Percentiles rank a stretch among this genome's conserved stretches.
phyloP scores from a whole-genome alignment of 2,888 invertebrate genomes.

The Plagodis dolabraria region DNA sequence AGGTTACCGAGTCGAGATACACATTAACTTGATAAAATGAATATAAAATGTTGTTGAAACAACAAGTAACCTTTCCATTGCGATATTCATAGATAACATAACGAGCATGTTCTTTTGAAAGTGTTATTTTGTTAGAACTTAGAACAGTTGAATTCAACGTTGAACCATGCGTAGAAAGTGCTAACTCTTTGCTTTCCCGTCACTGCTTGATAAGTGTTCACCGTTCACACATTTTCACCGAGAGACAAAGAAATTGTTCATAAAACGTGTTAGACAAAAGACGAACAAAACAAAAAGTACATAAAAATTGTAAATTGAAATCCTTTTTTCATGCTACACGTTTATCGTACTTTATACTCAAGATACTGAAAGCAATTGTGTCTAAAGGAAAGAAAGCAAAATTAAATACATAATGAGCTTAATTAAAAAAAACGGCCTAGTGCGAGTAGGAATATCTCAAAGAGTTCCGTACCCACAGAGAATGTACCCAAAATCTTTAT shows the following conservation, averaged over 20 bases:
- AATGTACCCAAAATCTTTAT: too few species aligned
- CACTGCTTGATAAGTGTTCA: conserved; percentile 43
- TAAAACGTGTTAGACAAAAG: conserved; percentile 8
- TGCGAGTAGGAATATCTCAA: too few species aligned
- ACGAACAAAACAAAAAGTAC: conserved; percentile 7
- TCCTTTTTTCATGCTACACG: neutral
- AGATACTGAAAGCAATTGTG: too few species aligned
- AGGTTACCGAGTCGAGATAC: conserved; percentile 29
- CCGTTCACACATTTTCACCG: conserved; percentile 53
- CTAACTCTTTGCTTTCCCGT: conserved; percentile 48
- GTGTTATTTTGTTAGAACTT: conserved; percentile 33
- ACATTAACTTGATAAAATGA: conserved; percentile 16
- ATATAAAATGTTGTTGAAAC: conserved; percentile 16
- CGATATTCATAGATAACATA: conserved; percentile 7
- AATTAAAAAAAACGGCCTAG: too few species aligned
- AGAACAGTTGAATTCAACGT: conserved; percentile 30
- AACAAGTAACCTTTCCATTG: conserved; percentile 16
- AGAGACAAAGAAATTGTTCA: conserved; percentile 44
- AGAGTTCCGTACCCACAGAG: too few species aligned
- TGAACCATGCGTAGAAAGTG: conserved; percentile 43
- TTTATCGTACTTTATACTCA: too few species aligned
- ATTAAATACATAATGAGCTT: too few species aligned
- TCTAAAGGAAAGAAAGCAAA: too few species aligned
- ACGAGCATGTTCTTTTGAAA: conserved; percentile 4
- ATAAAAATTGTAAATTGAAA: conserved; percentile 11